phyloP scores from a whole-genome alignment of 2,888 invertebrate genomes.

The Conchocele bisecta region DNA sequence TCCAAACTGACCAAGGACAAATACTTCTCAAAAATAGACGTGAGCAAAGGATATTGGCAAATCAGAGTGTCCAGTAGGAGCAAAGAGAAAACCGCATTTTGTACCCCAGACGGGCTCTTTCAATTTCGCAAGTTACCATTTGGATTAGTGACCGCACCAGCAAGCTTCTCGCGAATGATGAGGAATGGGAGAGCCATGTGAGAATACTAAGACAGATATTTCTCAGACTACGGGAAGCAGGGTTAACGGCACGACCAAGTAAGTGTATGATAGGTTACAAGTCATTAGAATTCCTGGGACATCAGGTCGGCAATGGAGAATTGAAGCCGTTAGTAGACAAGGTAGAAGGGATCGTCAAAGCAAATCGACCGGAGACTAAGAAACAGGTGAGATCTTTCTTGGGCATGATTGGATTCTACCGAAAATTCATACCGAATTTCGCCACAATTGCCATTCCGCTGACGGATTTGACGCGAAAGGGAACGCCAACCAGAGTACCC shows the following conservation, averaged over 20 bases:
- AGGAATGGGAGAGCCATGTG: neutral
- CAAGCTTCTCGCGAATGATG: constrained; percentile 19
- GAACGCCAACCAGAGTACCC: neutral
- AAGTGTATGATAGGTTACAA: constrained; percentile 7
- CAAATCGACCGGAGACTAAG: neutral
- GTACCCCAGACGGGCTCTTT: neutral
- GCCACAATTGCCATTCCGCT: neutral
- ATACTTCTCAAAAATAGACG: constrained; percentile 37
- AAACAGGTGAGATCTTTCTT: neutral
- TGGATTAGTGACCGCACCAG: constrained; percentile 16
- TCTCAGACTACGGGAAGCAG: neutral
- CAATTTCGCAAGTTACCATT: constrained; percentile 22
- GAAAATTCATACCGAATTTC: neutral
- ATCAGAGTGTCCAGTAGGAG: constrained; percentile 10
- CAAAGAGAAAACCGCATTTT: constrained; percentile 28
- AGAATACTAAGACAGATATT: neutral
- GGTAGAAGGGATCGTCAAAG: neutral
- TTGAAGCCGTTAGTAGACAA: neutral
- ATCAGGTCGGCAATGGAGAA: neutral
- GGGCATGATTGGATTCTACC: neutral
- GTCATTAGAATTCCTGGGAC: neutral
- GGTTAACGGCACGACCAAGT: neutral
- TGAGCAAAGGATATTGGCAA: constrained; percentile 47
- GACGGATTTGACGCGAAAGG: neutral
- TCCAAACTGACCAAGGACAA: constrained; percentile 8